Conservation (phyloP, 2,113 vertebrate species). For the Syngnathoides biaculeatus region DNA sequence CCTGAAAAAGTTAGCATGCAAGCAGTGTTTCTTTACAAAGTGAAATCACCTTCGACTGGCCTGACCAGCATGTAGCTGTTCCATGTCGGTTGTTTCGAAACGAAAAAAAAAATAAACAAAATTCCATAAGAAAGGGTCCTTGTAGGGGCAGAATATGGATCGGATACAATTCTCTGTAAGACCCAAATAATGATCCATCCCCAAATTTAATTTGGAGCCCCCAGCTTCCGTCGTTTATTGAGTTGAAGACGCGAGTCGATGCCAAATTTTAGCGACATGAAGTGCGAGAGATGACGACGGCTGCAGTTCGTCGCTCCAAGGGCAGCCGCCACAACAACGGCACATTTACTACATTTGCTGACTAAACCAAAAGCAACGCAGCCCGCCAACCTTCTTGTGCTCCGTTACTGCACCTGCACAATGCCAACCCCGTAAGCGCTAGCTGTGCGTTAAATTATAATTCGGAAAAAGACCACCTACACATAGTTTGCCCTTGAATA, state of each 20-base stretch:
- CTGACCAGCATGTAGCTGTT: too few species aligned
- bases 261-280: slow-evolving; percentile 28
- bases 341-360: slow-evolving; percentile 17
- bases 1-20: too few species aligned
- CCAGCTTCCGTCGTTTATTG: slow-evolving; percentile 29
- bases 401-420: not conserved
- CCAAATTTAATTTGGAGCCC: slow-evolving; percentile 29
- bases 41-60: too few species aligned
- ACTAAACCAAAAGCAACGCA: slow-evolving; percentile 12
- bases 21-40: too few species aligned
- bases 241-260: slow-evolving; percentile 18
- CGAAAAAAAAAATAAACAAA: too few species aligned
- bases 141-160: not conserved
- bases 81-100: too few species aligned
- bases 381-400: not conserved
- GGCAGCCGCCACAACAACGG: slow-evolving; percentile 12
- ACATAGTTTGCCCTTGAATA: too few species aligned
- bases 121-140: not conserved
- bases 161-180: not conserved
- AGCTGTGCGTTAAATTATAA: too few species aligned
- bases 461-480: too few species aligned
- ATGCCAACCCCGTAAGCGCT: too few species aligned
- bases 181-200: slow-evolving; percentile 9
- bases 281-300: slow-evolving; percentile 34
- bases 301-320: slow-evolving; percentile 27